Conservation (phyloP, 1,140 invertebrate genomes). For the Aphidius ervi region DNA sequence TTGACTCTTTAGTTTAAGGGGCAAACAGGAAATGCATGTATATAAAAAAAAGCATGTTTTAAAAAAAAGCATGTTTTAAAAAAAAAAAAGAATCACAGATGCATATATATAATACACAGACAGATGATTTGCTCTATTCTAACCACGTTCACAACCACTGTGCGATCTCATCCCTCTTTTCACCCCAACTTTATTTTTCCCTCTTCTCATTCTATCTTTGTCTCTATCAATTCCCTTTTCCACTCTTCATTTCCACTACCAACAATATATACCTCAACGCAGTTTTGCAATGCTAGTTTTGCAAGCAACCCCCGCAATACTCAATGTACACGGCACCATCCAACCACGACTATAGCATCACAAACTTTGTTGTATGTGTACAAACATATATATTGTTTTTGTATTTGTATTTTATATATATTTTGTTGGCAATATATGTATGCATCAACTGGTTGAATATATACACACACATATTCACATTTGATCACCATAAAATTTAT, state of each 20-base stretch:
- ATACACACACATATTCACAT: slow-evolving; percentile 32
- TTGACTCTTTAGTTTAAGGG: too few relatives aligned
- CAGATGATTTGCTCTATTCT: slow-evolving; percentile 38
- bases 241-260: too few relatives aligned
- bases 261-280: too few relatives aligned
- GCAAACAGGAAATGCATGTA: neutral
- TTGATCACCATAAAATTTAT: slow-evolving; percentile 54
- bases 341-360: slow-evolving; percentile 18
- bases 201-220: neutral
- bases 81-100: slow-evolving; percentile 2
- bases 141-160: slow-evolving; percentile 33
- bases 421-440: slow-evolving; percentile 5
- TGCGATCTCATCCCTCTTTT: slow-evolving; percentile 13
- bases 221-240: neutral
- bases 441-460: slow-evolving; percentile 36
- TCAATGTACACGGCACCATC: slow-evolving; percentile 30
- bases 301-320: slow-evolving; percentile 28
- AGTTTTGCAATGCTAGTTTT: slow-evolving; percentile 12
- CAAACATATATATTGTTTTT: slow-evolving; percentile 3
- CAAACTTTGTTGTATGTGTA: neutral
- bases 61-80: slow-evolving; percentile 3
- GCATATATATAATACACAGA: slow-evolving; percentile 16
- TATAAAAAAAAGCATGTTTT: neutral
- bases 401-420: slow-evolving; percentile 1
- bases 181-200: slow-evolving; percentile 1